Base-by-base conservation (phyloP, 2,113 vertebrate genomes). In the Zosterops lateralis region DNA sequence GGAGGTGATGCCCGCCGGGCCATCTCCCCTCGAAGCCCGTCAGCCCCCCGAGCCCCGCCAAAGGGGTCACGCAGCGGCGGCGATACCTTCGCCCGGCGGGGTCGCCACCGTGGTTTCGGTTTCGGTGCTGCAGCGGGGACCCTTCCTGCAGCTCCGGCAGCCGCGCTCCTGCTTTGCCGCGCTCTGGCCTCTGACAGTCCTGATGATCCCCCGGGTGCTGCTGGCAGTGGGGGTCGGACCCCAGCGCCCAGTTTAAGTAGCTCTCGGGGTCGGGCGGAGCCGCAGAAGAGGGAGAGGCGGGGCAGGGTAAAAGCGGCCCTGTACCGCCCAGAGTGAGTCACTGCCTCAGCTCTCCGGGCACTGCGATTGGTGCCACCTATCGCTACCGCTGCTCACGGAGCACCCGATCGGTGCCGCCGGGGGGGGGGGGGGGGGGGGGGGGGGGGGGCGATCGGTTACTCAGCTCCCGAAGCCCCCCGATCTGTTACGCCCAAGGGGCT, bases 181-280 rank as follows among this genome's bases (percentile, higher is more conserved):
- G 10, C 15, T 32, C 21, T 9, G 34, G 48, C 48, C 67, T 38
- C 28, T 5, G 26, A 17, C 6, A 16, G 4, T 17, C 34, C 48
- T 4, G 19, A 36, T 3, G 18, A 34, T 12, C 7, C 10, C 4
- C 48, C 2, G 5, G 19, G 14, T 2, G 19, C 34, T 34, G 34
- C 48, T 7, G 7, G 10, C 19, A 31, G 3, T 2, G 25, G n/a
- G 7, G 10, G 5, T 22, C 3, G 5, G 2, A 6, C 7, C 7
- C 10, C 4, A 14, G 2, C 14, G 18, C 26, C 12, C 34, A 34
- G 2, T 25, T 38, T 60, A 60, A 36, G 25, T 60, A 10, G 47
- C 24, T 48, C 47, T 24, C 22, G 47, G 47, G 22, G 22, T 25
- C 47, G 20, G 13, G 12, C 14, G 26, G 31, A 32, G 50, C 28